Conservation (phyloP, 1,140 invertebrate genomes). For the Carposina sasakii region DNA sequence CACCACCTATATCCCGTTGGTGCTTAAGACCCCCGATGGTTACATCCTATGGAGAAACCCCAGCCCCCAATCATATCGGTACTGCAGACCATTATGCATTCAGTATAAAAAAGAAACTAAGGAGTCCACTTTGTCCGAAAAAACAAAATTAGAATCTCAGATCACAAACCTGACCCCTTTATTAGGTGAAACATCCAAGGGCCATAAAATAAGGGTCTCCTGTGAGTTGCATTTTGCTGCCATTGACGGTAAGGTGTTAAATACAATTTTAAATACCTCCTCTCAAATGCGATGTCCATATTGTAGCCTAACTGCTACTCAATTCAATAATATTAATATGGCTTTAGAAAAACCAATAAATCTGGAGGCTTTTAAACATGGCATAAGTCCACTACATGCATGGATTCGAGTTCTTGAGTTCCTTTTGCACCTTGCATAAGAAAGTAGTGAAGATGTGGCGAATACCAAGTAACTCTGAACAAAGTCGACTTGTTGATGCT, state of each 20-base stretch:
- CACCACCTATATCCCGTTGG: conserved; percentile 2
- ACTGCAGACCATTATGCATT: conserved; percentile 7
- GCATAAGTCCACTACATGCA: conserved; percentile 2
- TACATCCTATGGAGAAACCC: conserved; percentile 6
- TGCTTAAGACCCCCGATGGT: background rate
- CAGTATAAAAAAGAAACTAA: conserved; percentile 9
- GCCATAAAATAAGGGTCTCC: background rate
- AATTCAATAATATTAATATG: conserved; percentile 5
- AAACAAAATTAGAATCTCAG: background rate
- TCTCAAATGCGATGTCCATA: conserved; percentile 8
- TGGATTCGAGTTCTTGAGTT: conserved; percentile 11
- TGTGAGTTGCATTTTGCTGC: background rate
- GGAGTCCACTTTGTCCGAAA: background rate
- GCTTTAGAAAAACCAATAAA: background rate
- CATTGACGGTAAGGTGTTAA: conserved; percentile 8
- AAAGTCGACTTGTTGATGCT: background rate
- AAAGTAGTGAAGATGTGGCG: conserved; percentile 3
- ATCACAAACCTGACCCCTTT: background rate
- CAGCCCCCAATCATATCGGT: conserved; percentile 8
- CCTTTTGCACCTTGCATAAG: conserved; percentile 3
- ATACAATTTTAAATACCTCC: background rate
- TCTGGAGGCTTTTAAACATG: background rate
- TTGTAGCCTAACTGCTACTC: background rate
- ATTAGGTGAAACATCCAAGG: background rate
- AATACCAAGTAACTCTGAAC: background rate